Evolutionary conservation across 2,113 vertebrate genomes (phyloP).

Genomic region (Myocastor coypus): DNA sequence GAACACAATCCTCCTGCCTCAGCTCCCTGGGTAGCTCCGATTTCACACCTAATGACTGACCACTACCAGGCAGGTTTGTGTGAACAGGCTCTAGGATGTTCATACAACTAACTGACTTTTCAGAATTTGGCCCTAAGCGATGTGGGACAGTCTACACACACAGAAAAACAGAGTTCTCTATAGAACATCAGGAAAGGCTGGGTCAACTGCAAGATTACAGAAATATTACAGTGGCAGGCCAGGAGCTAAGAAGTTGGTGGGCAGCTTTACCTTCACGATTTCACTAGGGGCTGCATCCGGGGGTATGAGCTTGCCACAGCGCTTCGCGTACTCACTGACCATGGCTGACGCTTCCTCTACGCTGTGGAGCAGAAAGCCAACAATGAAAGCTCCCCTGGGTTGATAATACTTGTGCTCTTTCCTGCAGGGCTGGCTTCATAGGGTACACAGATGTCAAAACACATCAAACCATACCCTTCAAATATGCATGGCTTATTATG

Average conservation of each 20-base stretch:
- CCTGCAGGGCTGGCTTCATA: not conserved
- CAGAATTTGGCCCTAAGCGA: not conserved
- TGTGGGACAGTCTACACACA: not conserved
- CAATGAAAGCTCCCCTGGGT: not conserved
- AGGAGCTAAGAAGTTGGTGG: not conserved
- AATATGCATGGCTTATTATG: not conserved
- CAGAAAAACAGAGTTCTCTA: not conserved
- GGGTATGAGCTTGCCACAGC: conserved; percentile 80
- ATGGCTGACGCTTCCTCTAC: conserved; percentile 89
- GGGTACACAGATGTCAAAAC: not conserved
- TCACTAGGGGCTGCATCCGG: conserved; percentile 75
- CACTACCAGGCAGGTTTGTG: not conserved
- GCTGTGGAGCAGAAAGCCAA: conserved; percentile 81
- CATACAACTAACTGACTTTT: not conserved
- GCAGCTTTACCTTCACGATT: conserved; percentile 88
- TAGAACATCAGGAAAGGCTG: not conserved
- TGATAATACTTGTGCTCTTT: not conserved
- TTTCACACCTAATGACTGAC: not conserved
- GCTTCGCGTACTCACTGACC: conserved; percentile 88
- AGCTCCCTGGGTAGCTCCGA: not conserved
- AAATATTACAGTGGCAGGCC: not conserved
- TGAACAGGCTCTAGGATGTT: not conserved
- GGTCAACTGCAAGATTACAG: not conserved
- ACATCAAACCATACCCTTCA: not conserved
- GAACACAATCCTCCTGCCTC: not conserved